phyloP scores from a whole-genome alignment of 35 echinoderm and acorn worm genomes.

The Patiria miniata region DNA sequence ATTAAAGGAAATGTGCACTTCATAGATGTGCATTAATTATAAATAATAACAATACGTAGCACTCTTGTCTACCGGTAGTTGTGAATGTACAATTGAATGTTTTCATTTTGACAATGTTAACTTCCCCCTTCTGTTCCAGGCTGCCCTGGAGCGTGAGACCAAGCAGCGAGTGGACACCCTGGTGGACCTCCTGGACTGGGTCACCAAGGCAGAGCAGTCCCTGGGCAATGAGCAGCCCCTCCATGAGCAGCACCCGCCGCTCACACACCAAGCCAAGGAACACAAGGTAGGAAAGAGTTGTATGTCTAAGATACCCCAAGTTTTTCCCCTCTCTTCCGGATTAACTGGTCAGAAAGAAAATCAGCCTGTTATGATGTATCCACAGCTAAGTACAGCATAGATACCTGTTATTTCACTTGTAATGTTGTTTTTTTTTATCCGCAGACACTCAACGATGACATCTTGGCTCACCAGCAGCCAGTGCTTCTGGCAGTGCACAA shows the following conservation, averaged over 20 bases:
- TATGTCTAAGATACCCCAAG: no score
- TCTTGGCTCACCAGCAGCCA: constrained; percentile 91
- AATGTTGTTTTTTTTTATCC: constrained; percentile 6
- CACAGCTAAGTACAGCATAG: neutral
- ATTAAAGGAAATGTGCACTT: no score
- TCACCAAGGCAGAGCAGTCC: constrained; percentile 70
- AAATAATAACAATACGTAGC: no score
- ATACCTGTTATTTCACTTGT: constrained; percentile 1
- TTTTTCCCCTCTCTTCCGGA: no score
- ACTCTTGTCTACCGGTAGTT: no score
- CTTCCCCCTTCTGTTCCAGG: constrained; percentile 20
- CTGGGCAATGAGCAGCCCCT: constrained; percentile 86
- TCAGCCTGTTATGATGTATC: no score
- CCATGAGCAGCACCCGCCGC: constrained; percentile 47
- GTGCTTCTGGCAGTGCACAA: constrained; percentile 86
- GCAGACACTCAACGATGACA: constrained; percentile 86
- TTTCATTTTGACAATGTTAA: no score
- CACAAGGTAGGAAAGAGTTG: constrained; percentile 78
- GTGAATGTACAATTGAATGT: no score
- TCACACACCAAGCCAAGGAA: constrained; percentile 64
- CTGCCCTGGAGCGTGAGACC: constrained; percentile 80
- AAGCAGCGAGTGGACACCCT: constrained; percentile 65
- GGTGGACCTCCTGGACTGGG: constrained; percentile 83
- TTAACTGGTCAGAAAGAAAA: no score
- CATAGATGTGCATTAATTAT: no score